Conservation (phyloP, 2,797 vertebrate species). For the Phrynocephalus guinanensis region DNA sequence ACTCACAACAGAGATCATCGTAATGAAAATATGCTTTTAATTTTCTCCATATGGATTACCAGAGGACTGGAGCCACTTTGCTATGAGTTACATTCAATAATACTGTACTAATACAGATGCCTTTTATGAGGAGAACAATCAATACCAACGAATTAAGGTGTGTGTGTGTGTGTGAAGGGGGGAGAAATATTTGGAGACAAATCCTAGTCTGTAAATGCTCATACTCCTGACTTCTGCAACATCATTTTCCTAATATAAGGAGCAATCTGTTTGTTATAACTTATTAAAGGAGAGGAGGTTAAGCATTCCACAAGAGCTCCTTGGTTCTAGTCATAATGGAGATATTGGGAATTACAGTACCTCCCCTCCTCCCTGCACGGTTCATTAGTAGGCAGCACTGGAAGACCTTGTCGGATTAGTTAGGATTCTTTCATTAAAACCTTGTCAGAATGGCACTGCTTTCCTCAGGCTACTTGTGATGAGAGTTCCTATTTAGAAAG, state of each 20-base stretch:
- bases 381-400: neutral
- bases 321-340: constrained; percentile 12
- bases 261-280: neutral
- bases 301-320: neutral
- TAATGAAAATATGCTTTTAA: accelerated
- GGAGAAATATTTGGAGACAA: neutral
- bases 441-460: constrained; percentile 15
- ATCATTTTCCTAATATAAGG: constrained; percentile 5
- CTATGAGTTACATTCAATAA: constrained; percentile 2
- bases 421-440: constrained; percentile 35
- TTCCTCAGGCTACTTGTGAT: neutral
- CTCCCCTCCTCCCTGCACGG: neutral
- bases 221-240: neutral
- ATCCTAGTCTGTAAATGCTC: neutral
- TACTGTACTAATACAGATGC: constrained; percentile 5
- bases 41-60: neutral
- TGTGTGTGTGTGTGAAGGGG: too few relatives aligned
- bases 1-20: neutral
- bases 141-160: constrained; percentile 36
- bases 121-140: neutral
- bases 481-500: constrained; percentile 14
- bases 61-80: constrained; percentile 7
- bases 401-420: neutral
- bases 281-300: neutral
- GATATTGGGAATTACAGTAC: neutral